Percentiles rank a stretch among this genome's conserved stretches.
Evolutionary conservation across 2,113 vertebrate genomes (phyloP).

Genomic region (Opisthocomus hoazin): DNA sequence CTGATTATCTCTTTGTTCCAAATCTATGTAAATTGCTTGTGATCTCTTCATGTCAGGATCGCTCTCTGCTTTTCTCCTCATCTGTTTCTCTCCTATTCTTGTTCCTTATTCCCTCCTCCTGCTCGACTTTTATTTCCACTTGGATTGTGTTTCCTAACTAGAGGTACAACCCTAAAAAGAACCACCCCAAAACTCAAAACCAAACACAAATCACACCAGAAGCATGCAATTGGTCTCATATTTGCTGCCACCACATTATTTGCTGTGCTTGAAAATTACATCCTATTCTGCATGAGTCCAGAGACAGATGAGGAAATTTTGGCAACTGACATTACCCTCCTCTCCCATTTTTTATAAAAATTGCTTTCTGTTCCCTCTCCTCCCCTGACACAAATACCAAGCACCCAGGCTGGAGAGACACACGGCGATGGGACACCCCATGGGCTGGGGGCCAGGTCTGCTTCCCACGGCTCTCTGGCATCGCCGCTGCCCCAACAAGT

Average conservation of each 20-base stretch:
- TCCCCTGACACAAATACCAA: not conserved
- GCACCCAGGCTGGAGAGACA: not conserved
- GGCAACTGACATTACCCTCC: not conserved
- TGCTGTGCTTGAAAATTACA: not conserved
- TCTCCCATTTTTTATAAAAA: not conserved
- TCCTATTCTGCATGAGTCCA: not conserved
- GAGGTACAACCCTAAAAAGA: not conserved
- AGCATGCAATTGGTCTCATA: fast-evolving
- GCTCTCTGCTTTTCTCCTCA: not conserved
- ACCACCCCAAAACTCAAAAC: not conserved
- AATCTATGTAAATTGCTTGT: not conserved
- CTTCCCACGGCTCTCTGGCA: fast-evolving
- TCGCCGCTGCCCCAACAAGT: not conserved
- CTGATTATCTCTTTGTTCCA: not conserved
- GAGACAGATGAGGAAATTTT: not conserved
- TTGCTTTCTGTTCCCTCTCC: not conserved
- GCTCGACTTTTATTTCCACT: not conserved
- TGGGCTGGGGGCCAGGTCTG: not conserved
- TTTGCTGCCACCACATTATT: not conserved
- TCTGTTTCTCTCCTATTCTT: not conserved
- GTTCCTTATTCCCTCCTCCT: not conserved
- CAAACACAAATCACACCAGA: not conserved
- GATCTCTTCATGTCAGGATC: not conserved
- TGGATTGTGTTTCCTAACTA: not conserved
- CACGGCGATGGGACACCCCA: not conserved